Conservation (phyloP, 2,888 invertebrate species). For the Apotomis betuletana region DNA sequence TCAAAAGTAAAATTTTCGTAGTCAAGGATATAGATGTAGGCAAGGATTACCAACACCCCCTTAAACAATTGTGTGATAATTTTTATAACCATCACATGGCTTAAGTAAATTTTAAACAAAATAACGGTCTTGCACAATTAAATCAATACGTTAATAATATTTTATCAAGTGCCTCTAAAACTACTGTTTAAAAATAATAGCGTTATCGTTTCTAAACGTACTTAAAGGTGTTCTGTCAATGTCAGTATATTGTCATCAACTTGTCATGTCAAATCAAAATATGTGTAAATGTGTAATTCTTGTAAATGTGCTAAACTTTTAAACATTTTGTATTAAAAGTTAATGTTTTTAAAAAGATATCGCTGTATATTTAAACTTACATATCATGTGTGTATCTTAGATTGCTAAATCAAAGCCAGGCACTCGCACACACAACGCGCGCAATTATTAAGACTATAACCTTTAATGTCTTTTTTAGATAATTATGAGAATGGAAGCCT, state of each 20-base stretch:
- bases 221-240: background rate
- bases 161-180: too few species aligned
- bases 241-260: background rate
- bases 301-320: constrained; percentile 1
- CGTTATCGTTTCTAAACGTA: constrained; percentile 7
- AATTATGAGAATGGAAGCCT: constrained; percentile 63
- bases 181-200: too few species aligned
- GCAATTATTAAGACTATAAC: constrained; percentile 11
- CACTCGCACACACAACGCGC: background rate
- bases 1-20: too few species aligned
- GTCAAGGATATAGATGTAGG: too few species aligned
- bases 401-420: background rate
- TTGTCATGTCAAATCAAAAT: constrained; percentile 29
- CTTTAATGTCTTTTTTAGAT: constrained; percentile 47
- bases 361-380: constrained; percentile 3
- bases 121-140: too few species aligned
- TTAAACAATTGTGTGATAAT: too few species aligned
- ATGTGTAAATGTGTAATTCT: constrained; percentile 13
- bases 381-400: constrained; percentile 18
- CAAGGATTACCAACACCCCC: too few species aligned
- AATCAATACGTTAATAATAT: too few species aligned
- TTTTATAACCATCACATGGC: too few species aligned
- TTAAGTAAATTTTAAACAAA: too few species aligned
- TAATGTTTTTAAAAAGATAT: constrained; percentile 26
- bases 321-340: constrained; percentile 19